Evolutionary conservation across 2,888 invertebrate species (phyloP).

Genomic region (Caenorhabditis japonica): DNA sequence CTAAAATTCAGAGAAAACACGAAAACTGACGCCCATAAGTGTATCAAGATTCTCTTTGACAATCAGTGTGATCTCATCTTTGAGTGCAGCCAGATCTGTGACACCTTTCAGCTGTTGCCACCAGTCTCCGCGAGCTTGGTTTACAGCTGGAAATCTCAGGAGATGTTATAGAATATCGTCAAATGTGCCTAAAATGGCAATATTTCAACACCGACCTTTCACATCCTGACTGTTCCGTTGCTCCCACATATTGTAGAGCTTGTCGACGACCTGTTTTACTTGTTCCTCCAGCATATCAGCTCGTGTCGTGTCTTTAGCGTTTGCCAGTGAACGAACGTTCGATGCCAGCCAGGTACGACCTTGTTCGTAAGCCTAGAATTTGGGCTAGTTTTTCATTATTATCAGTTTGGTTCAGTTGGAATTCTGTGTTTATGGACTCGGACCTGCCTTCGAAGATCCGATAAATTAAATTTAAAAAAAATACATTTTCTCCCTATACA

Average conservation of each 20-base stretch:
- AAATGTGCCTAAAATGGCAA: constrained; percentile 4
- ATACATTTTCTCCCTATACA: no score
- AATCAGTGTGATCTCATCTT: constrained; percentile 72
- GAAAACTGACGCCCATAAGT: constrained; percentile 68
- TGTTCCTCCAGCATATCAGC: constrained; percentile 77
- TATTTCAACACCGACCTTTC: constrained; percentile 13
- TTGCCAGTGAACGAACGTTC: constrained; percentile 73
- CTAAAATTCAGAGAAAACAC: neutral
- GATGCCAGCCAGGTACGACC: constrained; percentile 74
- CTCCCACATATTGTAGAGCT: constrained; percentile 75
- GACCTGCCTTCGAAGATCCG: no score
- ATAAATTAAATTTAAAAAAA: no score
- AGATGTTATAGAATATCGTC: neutral
- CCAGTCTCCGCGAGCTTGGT: constrained; percentile 60
- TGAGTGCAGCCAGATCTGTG: constrained; percentile 72
- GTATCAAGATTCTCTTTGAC: constrained; percentile 77
- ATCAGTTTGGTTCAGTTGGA: no score
- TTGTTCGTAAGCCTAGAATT: constrained; percentile 72
- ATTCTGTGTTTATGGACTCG: no score
- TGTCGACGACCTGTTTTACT: constrained; percentile 76
- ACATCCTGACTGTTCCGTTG: constrained; percentile 52
- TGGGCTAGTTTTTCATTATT: no score
- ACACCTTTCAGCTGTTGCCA: constrained; percentile 69
- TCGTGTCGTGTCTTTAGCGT: constrained; percentile 69
- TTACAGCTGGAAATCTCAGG: constrained; percentile 18